phyloP scores from a whole-genome alignment of 2,888 invertebrate species.

The Macaria liturata region DNA sequence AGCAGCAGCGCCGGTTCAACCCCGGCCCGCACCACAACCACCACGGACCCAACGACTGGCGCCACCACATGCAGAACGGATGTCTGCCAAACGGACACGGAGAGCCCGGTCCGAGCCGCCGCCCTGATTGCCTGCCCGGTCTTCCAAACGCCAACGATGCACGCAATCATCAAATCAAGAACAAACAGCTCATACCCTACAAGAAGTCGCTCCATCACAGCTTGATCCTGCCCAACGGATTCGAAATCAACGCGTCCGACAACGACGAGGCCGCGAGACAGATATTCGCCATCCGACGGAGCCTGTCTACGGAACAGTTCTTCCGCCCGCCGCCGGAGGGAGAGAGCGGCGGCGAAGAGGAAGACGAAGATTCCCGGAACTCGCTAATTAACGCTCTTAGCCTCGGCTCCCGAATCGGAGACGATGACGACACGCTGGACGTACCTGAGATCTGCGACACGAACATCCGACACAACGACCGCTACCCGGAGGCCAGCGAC shows the following conservation, averaged over 20 bases:
- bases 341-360: conserved; percentile 22
- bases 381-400: conserved; percentile 46
- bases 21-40: not conserved
- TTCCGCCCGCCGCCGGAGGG: conserved; percentile 5
- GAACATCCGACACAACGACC: conserved; percentile 72
- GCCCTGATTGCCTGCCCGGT: conserved; percentile 19
- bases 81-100: not conserved
- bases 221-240: conserved; percentile 46
- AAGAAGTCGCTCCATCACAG: conserved; percentile 56
- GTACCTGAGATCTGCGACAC: conserved; percentile 60
- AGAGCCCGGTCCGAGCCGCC: not conserved
- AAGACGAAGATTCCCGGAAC: conserved; percentile 36
- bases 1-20: conserved; percentile 4
- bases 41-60: not conserved
- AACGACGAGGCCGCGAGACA: conserved; percentile 49
- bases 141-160: conserved; percentile 27
- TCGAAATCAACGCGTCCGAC: conserved; percentile 34
- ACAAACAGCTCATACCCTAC: conserved; percentile 31
- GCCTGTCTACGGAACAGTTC: conserved; percentile 59
- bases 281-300: conserved; percentile 50
- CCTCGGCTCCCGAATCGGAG: conserved; percentile 45
- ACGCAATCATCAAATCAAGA: conserved; percentile 39
- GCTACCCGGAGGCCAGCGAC: conserved; percentile 69
- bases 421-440: conserved; percentile 34
- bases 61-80: conserved; percentile 2